phyloP scores from a whole-genome alignment of 2,888 invertebrate genomes.

The Leistus spinibarbis region DNA sequence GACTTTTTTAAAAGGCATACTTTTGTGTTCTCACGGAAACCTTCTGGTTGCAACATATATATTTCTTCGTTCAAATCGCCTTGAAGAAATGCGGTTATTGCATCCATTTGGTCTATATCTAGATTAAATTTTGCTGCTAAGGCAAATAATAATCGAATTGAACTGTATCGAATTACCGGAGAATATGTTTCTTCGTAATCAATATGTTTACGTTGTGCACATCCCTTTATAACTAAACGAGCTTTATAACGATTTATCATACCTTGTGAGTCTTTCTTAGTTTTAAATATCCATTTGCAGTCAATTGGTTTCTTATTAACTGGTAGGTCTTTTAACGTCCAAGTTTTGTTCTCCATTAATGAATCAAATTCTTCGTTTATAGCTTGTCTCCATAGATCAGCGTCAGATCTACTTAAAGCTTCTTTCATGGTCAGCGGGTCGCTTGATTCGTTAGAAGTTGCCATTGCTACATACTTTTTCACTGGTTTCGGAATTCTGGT shows the following conservation, averaged over 20 bases:
- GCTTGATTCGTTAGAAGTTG: not conserved
- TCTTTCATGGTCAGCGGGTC: not conserved
- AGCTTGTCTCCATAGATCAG: not conserved
- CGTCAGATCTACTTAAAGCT: not conserved
- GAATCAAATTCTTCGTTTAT: not conserved
- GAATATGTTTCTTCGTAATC: constrained; percentile 22
- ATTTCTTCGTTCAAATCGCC: constrained; percentile 28
- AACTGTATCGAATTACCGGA: constrained; percentile 13
- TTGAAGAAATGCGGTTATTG: constrained; percentile 27
- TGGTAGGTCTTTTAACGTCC: not conserved
- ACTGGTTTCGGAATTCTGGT: too few relatives aligned
- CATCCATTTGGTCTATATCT: constrained; percentile 31
- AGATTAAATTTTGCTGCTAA: constrained; percentile 8
- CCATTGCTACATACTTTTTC: too few relatives aligned
- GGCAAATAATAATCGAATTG: constrained; percentile 21
- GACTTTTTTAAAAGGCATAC: constrained; percentile 12
- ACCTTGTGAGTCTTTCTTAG: constrained; percentile 4
- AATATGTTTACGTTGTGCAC: constrained; percentile 4
- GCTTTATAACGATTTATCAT: not conserved
- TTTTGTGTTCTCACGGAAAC: not conserved
- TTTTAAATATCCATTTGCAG: constrained; percentile 18
- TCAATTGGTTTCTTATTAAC: not conserved
- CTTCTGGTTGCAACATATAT: constrained; percentile 27
- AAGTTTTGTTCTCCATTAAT: not conserved
- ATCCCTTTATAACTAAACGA: not conserved